Evolutionary conservation across 2,888 invertebrate species (phyloP).

Genomic region (Callimorpha dominula): DNA sequence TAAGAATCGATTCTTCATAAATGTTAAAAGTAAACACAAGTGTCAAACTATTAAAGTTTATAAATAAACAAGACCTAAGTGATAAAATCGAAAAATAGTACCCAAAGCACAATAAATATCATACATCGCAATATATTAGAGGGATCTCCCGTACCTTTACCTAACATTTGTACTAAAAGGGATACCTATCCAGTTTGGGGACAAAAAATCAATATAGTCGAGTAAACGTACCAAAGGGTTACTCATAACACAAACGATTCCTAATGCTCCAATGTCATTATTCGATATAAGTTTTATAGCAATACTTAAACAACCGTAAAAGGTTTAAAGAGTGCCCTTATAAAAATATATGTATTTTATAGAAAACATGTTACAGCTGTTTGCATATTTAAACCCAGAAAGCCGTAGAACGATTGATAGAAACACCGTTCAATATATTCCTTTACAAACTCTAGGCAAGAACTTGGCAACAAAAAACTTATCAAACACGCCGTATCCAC

Average conservation of each 20-base stretch:
- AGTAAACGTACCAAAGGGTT: conserved; percentile 59
- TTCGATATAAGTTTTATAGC: not conserved
- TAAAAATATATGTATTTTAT: no score
- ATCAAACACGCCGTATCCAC: conserved; percentile 67
- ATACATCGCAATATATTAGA: conserved; percentile 30
- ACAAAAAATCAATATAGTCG: conserved; percentile 65
- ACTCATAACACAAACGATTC: conserved; percentile 58
- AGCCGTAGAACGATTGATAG: not conserved
- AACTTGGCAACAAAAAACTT: conserved; percentile 45
- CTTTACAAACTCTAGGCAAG: conserved; percentile 2
- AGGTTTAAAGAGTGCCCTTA: not conserved
- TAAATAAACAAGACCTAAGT: not conserved
- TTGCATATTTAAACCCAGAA: not conserved
- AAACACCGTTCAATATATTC: conserved; percentile 6
- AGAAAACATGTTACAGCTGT: not conserved
- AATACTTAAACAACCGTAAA: not conserved
- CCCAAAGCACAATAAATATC: not conserved
- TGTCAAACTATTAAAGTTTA: no score
- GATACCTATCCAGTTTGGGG: conserved; percentile 54
- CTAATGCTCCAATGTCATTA: conserved; percentile 22
- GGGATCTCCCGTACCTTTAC: conserved; percentile 45
- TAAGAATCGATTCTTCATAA: no score
- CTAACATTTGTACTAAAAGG: conserved; percentile 50
- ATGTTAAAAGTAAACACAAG: no score
- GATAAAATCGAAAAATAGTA: not conserved